Evolutionary conservation across 1,140 invertebrate genomes (phyloP), one percentile per base, ranked within the genome.

Genomic region (Drosophila elegans): DNA sequence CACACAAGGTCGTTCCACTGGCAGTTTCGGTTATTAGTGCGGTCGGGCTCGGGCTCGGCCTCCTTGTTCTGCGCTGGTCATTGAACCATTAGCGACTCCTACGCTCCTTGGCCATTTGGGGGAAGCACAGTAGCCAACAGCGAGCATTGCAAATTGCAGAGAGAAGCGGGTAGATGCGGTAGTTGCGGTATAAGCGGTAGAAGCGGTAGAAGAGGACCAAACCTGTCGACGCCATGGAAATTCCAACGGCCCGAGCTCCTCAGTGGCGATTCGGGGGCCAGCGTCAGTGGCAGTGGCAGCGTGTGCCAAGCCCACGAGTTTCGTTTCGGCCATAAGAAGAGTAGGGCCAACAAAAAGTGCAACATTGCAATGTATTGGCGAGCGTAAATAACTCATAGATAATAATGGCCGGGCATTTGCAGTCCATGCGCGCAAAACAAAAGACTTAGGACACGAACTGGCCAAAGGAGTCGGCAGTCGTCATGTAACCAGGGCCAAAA

Each of bases 321-420:
- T 59, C 49, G 68, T 53, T 83, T 83, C 60, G 76, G 64, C 68
- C 78, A 88, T 82, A 86, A 83, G 71, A 63, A 83, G 79, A 86
- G 75, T 75, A 88, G 69, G 25, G 39, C 39, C 51, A 12, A 42
- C 49, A 64, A 51, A 42, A 75, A 54, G 61, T 51, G 42, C 39
- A 42, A 48, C 34, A 80, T 74, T 54, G 16, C 16, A 21, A 21
- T 21, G 16, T 21, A 21, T 21, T 21, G 83, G 56, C 80, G 59
- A 86, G 84, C 83, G 72, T 79, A 86, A 84, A 84, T 86, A 88
- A 79, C 83, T 86, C 83, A 88, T 86, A 88, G 83, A 88, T 86
- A 86, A 86, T 88, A 86, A 82, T 84, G 79, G 54, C 61, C 59
- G 78, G 66, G 74, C 82, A 86, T 81, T 86, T 67, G 48, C 77